Evolutionary conservation across 2,888 invertebrate genomes (phyloP).

Genomic region (Metopia argyrocephala): DNA sequence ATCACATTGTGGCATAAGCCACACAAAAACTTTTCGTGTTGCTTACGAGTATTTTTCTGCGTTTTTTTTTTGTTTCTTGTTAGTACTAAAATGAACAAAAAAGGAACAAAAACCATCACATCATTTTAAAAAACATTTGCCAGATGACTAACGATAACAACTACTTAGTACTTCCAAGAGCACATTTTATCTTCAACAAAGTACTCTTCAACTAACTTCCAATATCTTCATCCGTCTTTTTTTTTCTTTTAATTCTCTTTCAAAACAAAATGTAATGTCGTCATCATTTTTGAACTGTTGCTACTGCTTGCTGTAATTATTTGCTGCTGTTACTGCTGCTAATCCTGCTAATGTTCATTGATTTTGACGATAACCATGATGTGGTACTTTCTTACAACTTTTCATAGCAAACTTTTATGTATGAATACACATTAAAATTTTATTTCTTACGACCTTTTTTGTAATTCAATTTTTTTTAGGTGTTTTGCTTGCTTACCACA

Average conservation of each 20-base stretch:
- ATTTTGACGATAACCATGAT: constrained; percentile 20
- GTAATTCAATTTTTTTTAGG: no score
- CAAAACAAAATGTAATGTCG: constrained; percentile 41
- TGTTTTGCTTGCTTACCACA: no score
- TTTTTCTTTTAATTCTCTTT: not conserved
- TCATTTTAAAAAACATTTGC: constrained; percentile 37
- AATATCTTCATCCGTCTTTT: not conserved
- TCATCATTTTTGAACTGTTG: constrained; percentile 34
- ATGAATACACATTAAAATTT: not conserved
- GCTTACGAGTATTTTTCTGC: not conserved
- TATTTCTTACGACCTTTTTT: not conserved
- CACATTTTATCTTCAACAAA: not conserved
- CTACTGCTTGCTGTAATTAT: constrained; percentile 12
- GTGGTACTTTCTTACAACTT: constrained; percentile 12
- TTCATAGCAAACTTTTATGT: not conserved
- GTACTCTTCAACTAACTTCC: not conserved
- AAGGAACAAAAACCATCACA: constrained; percentile 17
- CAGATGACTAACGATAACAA: constrained; percentile 48
- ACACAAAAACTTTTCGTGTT: constrained; percentile 32
- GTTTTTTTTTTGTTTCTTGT: not conserved
- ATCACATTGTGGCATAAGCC: constrained; percentile 43
- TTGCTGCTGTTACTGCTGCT: not conserved
- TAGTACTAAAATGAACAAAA: constrained; percentile 11
- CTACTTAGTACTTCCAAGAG: not conserved
- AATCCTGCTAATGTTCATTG: constrained; percentile 17